phyloP scores from a whole-genome alignment of 2,797 vertebrate species.

The Lagorchestes hirsutus region DNA sequence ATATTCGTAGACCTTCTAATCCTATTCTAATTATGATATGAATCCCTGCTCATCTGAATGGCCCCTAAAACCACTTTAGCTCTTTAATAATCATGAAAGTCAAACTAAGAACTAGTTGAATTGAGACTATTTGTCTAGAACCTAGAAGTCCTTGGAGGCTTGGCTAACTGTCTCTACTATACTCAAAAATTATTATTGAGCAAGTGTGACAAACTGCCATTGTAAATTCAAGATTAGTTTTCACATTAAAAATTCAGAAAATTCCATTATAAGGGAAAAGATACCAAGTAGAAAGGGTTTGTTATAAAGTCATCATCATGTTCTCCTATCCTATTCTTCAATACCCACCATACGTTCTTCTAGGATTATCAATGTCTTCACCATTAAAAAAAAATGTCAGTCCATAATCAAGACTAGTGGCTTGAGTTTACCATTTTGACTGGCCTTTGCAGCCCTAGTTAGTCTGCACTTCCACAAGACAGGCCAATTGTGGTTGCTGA shows the following conservation, averaged over 20 bases:
- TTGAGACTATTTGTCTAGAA: background rate
- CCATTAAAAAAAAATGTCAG: background rate
- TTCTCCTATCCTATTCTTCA: background rate
- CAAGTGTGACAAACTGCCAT: background rate
- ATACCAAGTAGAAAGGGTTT: background rate
- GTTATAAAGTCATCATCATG: background rate
- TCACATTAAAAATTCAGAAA: background rate
- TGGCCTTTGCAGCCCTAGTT: background rate
- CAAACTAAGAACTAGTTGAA: background rate
- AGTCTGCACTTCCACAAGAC: background rate
- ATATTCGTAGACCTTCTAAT: background rate
- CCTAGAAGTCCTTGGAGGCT: background rate
- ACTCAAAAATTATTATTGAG: background rate
- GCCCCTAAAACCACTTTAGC: background rate
- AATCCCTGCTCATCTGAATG: too few relatives aligned
- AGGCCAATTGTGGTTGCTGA: background rate
- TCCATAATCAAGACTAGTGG: background rate
- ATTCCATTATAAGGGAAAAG: background rate
- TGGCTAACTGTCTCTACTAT: background rate
- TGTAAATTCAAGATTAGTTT: background rate
- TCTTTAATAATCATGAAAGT: background rate
- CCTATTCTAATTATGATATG: background rate
- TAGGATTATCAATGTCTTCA: background rate
- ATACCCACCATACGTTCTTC: background rate
- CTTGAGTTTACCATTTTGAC: background rate